phyloP scores from a whole-genome alignment of 2,797 vertebrate genomes.

The Gambusia yucatana region DNA sequence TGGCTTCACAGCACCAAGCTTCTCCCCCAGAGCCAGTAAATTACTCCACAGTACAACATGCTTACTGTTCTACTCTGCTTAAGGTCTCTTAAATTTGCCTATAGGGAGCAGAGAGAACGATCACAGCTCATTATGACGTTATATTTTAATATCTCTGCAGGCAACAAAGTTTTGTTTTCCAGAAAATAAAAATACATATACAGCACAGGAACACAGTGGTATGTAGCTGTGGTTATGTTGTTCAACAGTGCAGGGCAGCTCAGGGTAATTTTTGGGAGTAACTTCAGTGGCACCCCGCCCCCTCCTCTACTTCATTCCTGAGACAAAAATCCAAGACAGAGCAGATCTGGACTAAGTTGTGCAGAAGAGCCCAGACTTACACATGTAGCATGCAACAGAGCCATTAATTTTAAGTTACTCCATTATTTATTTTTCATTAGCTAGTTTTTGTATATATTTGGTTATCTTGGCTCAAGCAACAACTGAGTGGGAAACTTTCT shows the following conservation, averaged over 20 bases:
- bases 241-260: conserved; percentile 36
- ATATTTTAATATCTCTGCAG: conserved; percentile 13
- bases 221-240: conserved; percentile 8
- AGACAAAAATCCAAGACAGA: conserved; percentile 36
- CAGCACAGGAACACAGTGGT: not conserved
- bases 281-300: conserved; percentile 40
- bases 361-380: conserved; percentile 6
- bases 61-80: conserved; percentile 19
- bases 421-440: not conserved
- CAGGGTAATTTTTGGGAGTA: conserved; percentile 44
- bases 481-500: conserved; percentile 12
- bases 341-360: conserved; percentile 5
- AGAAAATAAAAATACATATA: not conserved
- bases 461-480: not conserved
- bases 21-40: conserved; percentile 16
- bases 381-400: conserved; percentile 11
- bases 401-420: not conserved
- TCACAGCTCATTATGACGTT: conserved; percentile 24
- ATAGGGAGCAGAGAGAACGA: conserved; percentile 9
- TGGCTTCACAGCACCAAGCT: conserved; percentile 15
- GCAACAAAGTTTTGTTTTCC: not conserved
- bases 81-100: conserved; percentile 14
- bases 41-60: conserved; percentile 23
- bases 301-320: conserved; percentile 42
- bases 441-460: not conserved